These are phyloP conservation scores for Ceriagrion tenellum DNA, from an alignment of 2,888 invertebrate genomes.

Conservation along the genomic window DNA sequence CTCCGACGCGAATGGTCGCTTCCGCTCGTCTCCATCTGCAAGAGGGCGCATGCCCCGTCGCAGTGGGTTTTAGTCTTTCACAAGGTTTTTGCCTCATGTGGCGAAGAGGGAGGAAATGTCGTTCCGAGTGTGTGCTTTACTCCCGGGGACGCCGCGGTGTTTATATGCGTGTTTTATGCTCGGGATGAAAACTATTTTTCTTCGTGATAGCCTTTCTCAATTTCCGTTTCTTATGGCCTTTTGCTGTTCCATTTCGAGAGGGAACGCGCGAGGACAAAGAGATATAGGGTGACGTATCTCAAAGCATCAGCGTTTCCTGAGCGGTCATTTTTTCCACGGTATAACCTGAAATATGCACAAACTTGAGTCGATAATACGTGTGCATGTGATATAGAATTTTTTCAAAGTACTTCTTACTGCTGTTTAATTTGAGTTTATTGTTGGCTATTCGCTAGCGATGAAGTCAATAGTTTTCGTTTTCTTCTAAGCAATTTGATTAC, in stretches of 20 bases:
- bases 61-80: neutral
- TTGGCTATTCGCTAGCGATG: too few species aligned
- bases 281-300: neutral
- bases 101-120: conserved; percentile 38
- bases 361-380: neutral
- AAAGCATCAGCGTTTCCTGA: neutral
- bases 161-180: conserved; percentile 41
- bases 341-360: neutral
- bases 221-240: conserved; percentile 24
- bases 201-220: conserved; percentile 16
- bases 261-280: conserved; percentile 5
- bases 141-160: conserved; percentile 3
- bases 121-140: conserved; percentile 21
- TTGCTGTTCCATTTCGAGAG: conserved; percentile 22
- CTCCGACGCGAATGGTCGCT: neutral
- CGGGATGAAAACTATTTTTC: conserved; percentile 44
- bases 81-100: conserved; percentile 18
- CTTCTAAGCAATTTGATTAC: too few species aligned
- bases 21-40: neutral
- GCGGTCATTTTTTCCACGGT: conserved; percentile 16
- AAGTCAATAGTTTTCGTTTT: too few species aligned
- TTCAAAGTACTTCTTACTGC: too few species aligned
- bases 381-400: too few species aligned
- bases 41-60: conserved; percentile 32
- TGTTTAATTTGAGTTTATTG: too few species aligned